phyloP scores from a whole-genome alignment of 30 jellyfish, hydroid and myxozoan genomes.

The Nemopilema nomurai region DNA sequence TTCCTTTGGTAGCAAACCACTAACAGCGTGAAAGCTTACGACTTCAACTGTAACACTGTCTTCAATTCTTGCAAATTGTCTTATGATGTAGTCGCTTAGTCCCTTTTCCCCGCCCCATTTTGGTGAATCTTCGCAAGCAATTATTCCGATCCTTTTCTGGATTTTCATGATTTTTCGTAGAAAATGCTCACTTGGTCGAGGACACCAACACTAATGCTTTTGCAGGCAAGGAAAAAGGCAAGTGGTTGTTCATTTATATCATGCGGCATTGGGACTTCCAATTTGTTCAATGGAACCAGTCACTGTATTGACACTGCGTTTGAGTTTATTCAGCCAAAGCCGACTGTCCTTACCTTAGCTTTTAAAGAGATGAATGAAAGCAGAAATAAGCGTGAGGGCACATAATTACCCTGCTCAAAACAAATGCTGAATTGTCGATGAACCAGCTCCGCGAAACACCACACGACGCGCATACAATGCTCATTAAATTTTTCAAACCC shows the following conservation, averaged over 20 bases:
- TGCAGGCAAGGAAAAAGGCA: too few relatives aligned
- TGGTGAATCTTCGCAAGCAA: slow-evolving; percentile 70
- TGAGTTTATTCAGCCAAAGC: background rate
- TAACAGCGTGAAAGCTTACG: slow-evolving; percentile 47
- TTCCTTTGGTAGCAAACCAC: slow-evolving; percentile 58
- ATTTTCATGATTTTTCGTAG: slow-evolving; percentile 4
- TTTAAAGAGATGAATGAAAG: background rate
- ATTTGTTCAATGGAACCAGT: background rate
- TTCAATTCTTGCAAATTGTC: background rate
- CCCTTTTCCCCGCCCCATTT: slow-evolving; percentile 86
- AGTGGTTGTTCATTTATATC: too few relatives aligned
- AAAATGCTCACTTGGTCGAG: too few relatives aligned
- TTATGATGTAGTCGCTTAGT: slow-evolving; percentile 35
- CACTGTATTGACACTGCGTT: background rate
- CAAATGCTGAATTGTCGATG: too few relatives aligned
- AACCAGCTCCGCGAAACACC: too few relatives aligned
- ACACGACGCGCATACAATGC: too few relatives aligned
- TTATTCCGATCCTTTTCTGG: slow-evolving; percentile 39
- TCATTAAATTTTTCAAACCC: too few relatives aligned
- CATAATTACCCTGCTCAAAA: too few relatives aligned
- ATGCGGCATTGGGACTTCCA: too few relatives aligned
- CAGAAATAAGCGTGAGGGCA: too few relatives aligned
- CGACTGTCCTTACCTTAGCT: background rate
- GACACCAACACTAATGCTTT: too few relatives aligned
- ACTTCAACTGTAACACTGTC: slow-evolving; percentile 1